These are phyloP conservation scores for Bergia sp. DNA, from an alignment of 92 coral and sea anemone genomes.

Conservation along the genomic window DNA sequence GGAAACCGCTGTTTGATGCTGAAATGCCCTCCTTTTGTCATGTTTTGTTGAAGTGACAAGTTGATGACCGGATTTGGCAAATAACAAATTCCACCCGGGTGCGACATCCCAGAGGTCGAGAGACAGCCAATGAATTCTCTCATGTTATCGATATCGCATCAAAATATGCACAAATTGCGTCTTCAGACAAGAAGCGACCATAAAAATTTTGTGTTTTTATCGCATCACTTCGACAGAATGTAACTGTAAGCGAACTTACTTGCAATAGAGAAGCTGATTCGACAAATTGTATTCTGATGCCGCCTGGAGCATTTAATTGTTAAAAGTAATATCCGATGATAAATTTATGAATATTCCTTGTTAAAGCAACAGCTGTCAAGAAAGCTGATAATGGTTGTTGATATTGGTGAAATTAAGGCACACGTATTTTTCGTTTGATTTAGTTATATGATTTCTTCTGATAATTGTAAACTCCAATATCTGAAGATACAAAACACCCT, in stretches of 20 bases:
- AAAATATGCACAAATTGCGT: neutral
- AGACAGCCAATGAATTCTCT: neutral
- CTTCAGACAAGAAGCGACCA: neutral
- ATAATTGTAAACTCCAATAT: too few species aligned
- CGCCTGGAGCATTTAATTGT: neutral
- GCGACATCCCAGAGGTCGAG: neutral
- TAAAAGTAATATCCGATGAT: too few species aligned
- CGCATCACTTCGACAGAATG: neutral
- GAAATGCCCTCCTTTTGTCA: neutral
- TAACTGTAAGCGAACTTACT: neutral
- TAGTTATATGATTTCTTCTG: neutral
- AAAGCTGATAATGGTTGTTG: neutral
- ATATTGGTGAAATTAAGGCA: neutral
- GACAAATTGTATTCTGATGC: too few species aligned
- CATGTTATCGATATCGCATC: neutral
- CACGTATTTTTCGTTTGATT: neutral
- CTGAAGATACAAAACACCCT: too few species aligned
- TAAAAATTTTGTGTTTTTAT: too few species aligned
- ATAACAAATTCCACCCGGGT: neutral
- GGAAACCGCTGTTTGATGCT: neutral
- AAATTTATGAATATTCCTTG: neutral
- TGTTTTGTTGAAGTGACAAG: conserved; percentile 2
- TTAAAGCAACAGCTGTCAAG: neutral
- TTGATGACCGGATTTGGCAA: neutral
- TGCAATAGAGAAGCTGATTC: neutral